These are phyloP conservation scores for Chloroceryle inda DNA, from an alignment of 2,797 vertebrate genomes.

Conservation along the genomic window DNA sequence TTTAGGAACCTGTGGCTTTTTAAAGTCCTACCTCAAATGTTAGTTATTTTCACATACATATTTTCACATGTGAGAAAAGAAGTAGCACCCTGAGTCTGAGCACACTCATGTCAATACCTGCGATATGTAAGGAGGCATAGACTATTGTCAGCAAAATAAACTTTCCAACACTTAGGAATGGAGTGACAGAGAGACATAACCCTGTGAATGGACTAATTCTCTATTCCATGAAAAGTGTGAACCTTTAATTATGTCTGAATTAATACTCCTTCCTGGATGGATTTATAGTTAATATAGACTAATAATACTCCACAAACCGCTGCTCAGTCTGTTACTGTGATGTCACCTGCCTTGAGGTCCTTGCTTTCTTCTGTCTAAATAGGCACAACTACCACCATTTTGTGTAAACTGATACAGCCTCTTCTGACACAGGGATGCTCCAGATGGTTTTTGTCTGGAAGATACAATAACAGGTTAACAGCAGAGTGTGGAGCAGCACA, in stretches of 20 bases:
- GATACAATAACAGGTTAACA: background rate
- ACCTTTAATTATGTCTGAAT: background rate
- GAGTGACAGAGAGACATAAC: background rate
- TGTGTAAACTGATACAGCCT: background rate
- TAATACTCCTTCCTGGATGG: background rate
- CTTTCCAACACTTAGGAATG: background rate
- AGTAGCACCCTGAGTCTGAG: background rate
- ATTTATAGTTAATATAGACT: background rate
- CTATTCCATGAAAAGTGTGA: background rate
- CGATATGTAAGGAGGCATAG: background rate
- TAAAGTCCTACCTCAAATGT: background rate
- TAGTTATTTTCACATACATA: background rate
- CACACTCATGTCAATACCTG: accelerated
- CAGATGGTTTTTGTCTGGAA: background rate
- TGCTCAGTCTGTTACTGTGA: background rate
- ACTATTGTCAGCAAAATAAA: background rate
- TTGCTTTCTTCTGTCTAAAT: background rate
- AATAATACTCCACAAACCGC: background rate
- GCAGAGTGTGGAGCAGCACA: background rate
- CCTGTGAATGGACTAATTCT: background rate
- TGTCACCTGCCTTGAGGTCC: background rate
- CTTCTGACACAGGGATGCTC: background rate
- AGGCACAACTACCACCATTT: background rate
- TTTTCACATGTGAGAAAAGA: background rate
- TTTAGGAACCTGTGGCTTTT: background rate